These are phyloP conservation scores for Nebria salina DNA, from an alignment of 2,888 invertebrate species.

Conservation along the genomic window DNA sequence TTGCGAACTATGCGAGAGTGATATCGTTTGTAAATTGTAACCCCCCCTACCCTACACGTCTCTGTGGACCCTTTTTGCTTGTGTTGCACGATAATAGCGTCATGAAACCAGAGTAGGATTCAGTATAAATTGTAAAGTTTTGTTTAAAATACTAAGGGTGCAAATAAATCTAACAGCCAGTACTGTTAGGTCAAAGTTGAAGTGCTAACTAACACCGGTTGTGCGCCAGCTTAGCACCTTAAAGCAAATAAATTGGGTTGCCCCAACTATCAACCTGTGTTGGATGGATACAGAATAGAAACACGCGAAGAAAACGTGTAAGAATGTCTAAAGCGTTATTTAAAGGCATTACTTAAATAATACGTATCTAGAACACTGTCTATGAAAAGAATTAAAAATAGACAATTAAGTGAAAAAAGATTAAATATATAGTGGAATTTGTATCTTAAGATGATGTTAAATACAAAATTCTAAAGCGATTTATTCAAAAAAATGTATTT, in stretches of 20 bases:
- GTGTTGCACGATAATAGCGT: not conserved
- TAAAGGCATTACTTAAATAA: too few relatives aligned
- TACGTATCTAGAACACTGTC: too few relatives aligned
- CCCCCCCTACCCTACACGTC: not conserved
- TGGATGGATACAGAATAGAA: too few relatives aligned
- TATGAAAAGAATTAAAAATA: too few relatives aligned
- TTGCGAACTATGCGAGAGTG: constrained; percentile 7
- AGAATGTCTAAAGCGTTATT: too few relatives aligned
- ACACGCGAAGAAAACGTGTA: too few relatives aligned
- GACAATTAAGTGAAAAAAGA: too few relatives aligned
- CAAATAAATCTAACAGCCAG: not conserved
- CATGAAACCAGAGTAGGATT: not conserved
- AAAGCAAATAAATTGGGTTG: not conserved
- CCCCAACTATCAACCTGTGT: too few relatives aligned
- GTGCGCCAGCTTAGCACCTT: not conserved
- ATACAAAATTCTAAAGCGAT: too few relatives aligned
- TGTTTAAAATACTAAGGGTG: not conserved
- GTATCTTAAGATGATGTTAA: too few relatives aligned
- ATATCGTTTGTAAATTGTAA: constrained; percentile 4
- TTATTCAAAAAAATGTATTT: too few relatives aligned
- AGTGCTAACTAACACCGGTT: not conserved
- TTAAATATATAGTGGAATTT: too few relatives aligned
- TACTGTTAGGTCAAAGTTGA: not conserved
- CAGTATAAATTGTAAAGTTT: not conserved
- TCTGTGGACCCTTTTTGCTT: not conserved